Evolutionary conservation across 2,888 invertebrate genomes (phyloP), one percentile per base, ranked within the genome.

Genomic region (Cataglyphis rosenhaueri): DNA sequence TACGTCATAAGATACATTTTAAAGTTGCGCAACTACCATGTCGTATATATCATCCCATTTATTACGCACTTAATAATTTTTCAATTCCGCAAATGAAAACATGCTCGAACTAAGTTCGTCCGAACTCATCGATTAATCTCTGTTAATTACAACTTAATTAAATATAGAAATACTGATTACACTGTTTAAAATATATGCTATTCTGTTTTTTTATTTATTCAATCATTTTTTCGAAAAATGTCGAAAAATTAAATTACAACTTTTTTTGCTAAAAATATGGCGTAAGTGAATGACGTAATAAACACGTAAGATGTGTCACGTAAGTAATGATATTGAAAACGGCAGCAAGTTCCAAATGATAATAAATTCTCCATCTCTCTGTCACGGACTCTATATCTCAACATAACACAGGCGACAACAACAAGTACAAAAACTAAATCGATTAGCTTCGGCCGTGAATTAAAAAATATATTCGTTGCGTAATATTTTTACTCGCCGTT

Each of bases 401-500:
- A 57, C 44, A 71, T 75, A 81, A 83, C 44, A 74, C 81, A 84
- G 82, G 74, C 76, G 74, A 44, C 84, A 86, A 75, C 84, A 79
- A 82, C 81, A 57, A 55, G 70, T 65, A 68, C 71, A 85, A 86
- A 79, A 86, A 86, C 81, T 70, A 66, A 85, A 86, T 85, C 88
- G 86, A 85, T 85, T 85, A 82, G 78, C 82, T 84, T 76, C 79
- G 85, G 84, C 81, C 81, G 64, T 81, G 75, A 84, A 65, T 83
- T 64, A 83, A 81, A 87, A 86, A 71, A 59, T 55, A 57, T 59
- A 74, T 75, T 41, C 12, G 79, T 88, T 88, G 85, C 84, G 84
- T 73, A 88, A 87, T 66, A 68, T 62, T 55, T 59, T 61, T 78
- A 57, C 71, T 65, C 12, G 66, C 52, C 38, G 57, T 64, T 61